phyloP scores from a whole-genome alignment of 2,888 invertebrate species.

The Tinea semifulvella region DNA sequence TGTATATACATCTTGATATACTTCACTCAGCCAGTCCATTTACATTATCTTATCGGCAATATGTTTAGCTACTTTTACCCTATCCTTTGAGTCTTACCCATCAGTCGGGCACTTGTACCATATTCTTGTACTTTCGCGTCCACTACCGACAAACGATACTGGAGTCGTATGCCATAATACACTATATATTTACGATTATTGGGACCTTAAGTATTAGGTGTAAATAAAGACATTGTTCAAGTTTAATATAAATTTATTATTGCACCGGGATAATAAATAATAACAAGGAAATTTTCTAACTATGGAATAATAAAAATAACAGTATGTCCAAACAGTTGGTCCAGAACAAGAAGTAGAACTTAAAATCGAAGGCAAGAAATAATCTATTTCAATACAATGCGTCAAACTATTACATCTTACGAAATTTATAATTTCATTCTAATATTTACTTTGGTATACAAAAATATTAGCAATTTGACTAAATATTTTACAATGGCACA shows the following conservation, averaged over 20 bases:
- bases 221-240: no score
- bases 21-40: no score
- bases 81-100: no score
- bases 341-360: not conserved
- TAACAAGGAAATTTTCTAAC: not conserved
- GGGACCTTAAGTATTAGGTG: no score
- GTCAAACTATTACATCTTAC: not conserved
- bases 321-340: not conserved
- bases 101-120: no score
- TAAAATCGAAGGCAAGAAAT: slow-evolving; percentile 3
- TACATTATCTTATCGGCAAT: no score
- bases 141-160: no score
- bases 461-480: not conserved
- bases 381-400: not conserved
- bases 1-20: no score
- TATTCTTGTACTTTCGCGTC: no score
- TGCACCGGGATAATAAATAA: slow-evolving; percentile 6
- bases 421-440: slow-evolving; percentile 6
- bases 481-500: slow-evolving; percentile 12
- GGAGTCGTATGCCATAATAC: no score
- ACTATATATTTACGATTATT: no score
- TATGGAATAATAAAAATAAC: slow-evolving; percentile 3
- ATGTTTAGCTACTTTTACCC: no score
- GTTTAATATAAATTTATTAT: slow-evolving; percentile 9
- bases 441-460: slow-evolving; percentile 10